Evolutionary conservation across 2,113 vertebrate species (phyloP), one percentile per base, ranked within the genome.

Genomic region (Syrmaticus mikado): DNA sequence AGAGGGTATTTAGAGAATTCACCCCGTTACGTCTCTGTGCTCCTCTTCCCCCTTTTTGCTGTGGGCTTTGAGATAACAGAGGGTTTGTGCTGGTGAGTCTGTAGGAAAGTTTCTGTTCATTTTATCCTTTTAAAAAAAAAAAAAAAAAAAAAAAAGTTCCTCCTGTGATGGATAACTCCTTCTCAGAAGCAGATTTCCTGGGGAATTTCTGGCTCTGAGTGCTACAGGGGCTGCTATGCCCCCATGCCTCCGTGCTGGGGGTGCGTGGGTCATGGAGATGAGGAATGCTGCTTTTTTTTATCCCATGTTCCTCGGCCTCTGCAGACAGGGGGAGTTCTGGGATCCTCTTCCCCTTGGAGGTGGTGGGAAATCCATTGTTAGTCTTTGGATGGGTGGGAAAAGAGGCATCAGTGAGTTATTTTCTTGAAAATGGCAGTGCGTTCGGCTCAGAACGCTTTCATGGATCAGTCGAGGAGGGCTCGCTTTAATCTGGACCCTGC

Each of bases 1-100:
- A 92, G 79, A 85, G 94, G 91, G 93, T 60, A 77, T 30, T 92
- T 19, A 77, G 65, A 68, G 93, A 65, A 34, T 88, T 95, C 30
- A 22, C 76, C 91, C 68, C 30, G 7, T 34, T 10, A 3, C n/a
- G 6, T 36, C 85, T 87, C 66, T 13, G 8, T 1, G 75, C 74
- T 45, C 22, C 79, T 82, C 68, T 75, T 60, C 30, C 53, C 82
- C 17, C 19, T 74, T 32, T 90, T 62, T 45, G 89, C 91, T 55
- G 36, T 0, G 45, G 55, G 89, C 94, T 97, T 93, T 94, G 94
- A 92, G 57, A 19, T 2, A 8, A 60, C 41, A 6, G 38, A 34
- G 64, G 61, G 48, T n/a, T 22, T 40, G 45, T 52, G 91, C 18
- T 3, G 15, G 55, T 0, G 72, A 85, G 86, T 77, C 73, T 74